A percentile compares a stretch with the other conserved stretches of the same genome.
phyloP scores from a whole-genome alignment of 2,797 vertebrate species.

The Basileuterus tristriatus region DNA sequence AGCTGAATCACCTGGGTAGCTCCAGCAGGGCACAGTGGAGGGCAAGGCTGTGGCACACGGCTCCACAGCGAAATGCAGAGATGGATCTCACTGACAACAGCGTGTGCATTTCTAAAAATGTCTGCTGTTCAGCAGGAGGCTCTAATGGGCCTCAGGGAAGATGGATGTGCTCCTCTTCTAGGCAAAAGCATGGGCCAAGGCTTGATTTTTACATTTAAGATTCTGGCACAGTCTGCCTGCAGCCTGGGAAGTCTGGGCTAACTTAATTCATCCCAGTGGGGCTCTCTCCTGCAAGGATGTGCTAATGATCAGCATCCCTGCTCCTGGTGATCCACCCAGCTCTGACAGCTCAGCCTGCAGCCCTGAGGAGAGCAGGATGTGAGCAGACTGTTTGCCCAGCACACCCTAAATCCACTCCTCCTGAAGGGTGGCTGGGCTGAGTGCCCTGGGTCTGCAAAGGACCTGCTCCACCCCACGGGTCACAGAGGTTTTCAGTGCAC shows the following conservation, averaged over 20 bases:
- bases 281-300: not conserved
- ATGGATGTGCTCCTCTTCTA: not conserved
- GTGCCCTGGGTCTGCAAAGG: not conserved
- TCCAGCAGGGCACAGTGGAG: not conserved
- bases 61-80: not conserved
- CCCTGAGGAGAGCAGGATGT: not conserved
- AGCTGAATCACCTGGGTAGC: not conserved
- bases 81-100: not conserved
- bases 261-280: not conserved
- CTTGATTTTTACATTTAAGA: conserved; percentile 4
- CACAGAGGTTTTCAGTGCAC: not conserved
- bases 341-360: conserved; percentile 16
- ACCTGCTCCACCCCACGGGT: not conserved
- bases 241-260: not conserved
- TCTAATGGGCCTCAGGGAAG: conserved; percentile 17
- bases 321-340: not conserved
- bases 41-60: not conserved
- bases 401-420: not conserved
- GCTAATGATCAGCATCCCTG: not conserved
- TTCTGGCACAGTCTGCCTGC: conserved; percentile 20
- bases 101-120: not conserved
- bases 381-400: not conserved
- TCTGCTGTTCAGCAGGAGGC: conserved; percentile 6
- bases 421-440: not conserved
- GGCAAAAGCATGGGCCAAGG: not conserved